Evolutionary conservation across 2,797 vertebrate genomes (phyloP), one percentile per base, ranked within the genome.

Genomic region (Loriculus beryllinus): DNA sequence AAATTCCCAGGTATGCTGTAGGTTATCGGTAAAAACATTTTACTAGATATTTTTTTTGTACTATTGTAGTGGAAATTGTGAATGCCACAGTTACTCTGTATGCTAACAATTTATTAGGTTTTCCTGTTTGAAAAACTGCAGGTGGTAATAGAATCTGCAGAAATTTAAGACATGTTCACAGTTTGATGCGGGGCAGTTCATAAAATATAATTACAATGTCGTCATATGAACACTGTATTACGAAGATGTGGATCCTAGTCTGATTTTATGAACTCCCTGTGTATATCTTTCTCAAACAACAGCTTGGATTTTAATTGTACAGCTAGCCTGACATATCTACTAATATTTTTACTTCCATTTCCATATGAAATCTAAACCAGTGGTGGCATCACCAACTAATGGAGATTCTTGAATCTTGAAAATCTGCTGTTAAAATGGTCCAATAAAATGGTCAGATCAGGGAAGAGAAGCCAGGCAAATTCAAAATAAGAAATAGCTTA

Each of bases 151-250:
- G 84, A 94, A 81, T 76, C 87, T 63, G 51, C 40, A 91, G 91
- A 95, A 93, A 76, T 68, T 81, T 88, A 91, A 92, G 79, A 86
- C n/a, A n/a, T 12, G 4, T 82, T 94, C 95, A 84, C 82, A 90
- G 87, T 88, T 70, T 94, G 89, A 90, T 64, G 29, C 54, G 31
- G 12, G 52, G 12, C 39, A 90, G 87, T 82, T 94, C 63, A 79
- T 91, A 93, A 92, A 96, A 92, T 54, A 74, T 39, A 96, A 95
- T 94, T 95, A 92, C 74, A 14, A 3, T 56, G 26, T 43, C 63
- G 68, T 75, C 59, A 82, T 48, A 67, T 39, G 72, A 90, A 49
- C 45, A 57, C 9, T 29, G 22, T 51, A 39, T 70, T 90, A 63
- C 35, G 86, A 90, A 92, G 51, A 14, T 86, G 29, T 82, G 74